Conservation (phyloP, 2,888 invertebrate species). For the Eledona agricola region DNA sequence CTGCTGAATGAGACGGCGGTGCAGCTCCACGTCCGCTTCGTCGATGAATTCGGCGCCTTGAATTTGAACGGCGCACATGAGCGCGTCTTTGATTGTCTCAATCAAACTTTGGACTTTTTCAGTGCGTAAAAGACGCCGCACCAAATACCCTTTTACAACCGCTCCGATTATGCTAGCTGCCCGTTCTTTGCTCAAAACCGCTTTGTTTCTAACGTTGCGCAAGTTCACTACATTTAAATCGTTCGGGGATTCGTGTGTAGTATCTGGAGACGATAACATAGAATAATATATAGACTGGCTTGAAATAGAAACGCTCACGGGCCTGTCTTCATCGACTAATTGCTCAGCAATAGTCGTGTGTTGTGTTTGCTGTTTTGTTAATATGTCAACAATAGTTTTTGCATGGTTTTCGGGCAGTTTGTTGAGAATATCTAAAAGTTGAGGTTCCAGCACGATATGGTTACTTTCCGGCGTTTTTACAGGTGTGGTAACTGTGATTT, state of each 20-base stretch:
- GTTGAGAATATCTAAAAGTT: slow-evolving; percentile 46
- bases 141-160: slow-evolving; percentile 78
- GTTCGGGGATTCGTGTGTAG: slow-evolving; percentile 1
- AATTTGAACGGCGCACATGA: slow-evolving; percentile 78
- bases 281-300: slow-evolving; percentile 49
- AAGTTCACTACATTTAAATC: slow-evolving; percentile 13
- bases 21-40: slow-evolving; percentile 75
- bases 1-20: slow-evolving; percentile 78
- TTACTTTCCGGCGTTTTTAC: slow-evolving; percentile 4
- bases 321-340: slow-evolving; percentile 10
- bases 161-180: slow-evolving; percentile 77
- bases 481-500: slow-evolving; percentile 47
- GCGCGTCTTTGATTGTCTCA: slow-evolving; percentile 80
- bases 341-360: too few relatives aligned
- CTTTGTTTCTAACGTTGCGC: slow-evolving; percentile 3
- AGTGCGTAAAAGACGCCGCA: slow-evolving; percentile 81
- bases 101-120: slow-evolving; percentile 82
- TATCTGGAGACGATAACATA: slow-evolving; percentile 21
- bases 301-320: slow-evolving; percentile 41
- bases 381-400: slow-evolving; percentile 50
- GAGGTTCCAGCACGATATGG: slow-evolving; percentile 7
- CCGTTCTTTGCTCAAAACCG: slow-evolving; percentile 47
- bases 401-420: slow-evolving; percentile 38
- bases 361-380: slow-evolving; percentile 51
- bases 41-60: slow-evolving; percentile 71